Evolutionary conservation across 2,888 invertebrate species (phyloP).

Genomic region (Tinea trinotella): DNA sequence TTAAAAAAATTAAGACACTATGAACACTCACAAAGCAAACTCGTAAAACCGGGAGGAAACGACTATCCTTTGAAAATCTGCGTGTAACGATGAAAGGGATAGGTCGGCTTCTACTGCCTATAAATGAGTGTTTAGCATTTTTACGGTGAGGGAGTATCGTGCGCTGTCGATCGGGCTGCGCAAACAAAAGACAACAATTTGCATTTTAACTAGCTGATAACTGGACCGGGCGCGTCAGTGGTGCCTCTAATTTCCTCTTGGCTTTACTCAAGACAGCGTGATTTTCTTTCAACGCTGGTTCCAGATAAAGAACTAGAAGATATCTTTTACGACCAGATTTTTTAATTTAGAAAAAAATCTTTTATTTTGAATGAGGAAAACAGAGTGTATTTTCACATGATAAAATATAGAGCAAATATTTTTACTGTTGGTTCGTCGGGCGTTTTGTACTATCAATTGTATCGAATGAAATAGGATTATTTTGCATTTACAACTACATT

Average conservation of each 20-base stretch:
- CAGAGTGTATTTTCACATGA: not conserved
- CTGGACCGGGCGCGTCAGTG: slow-evolving; percentile 41
- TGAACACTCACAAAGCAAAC: not conserved
- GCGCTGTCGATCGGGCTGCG: slow-evolving; percentile 40
- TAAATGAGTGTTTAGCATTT: slow-evolving; percentile 59
- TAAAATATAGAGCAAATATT: not conserved
- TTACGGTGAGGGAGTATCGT: slow-evolving; percentile 29
- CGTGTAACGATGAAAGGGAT: slow-evolving; percentile 33
- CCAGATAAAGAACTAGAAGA: slow-evolving; percentile 43
- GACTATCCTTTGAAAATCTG: slow-evolving; percentile 23
- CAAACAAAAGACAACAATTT: slow-evolving; percentile 64
- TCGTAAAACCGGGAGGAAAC: not conserved
- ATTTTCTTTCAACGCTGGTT: slow-evolving; percentile 41
- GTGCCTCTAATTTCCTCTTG: slow-evolving; percentile 45
- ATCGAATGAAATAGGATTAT: not conserved
- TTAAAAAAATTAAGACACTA: not conserved
- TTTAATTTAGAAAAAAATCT: not conserved
- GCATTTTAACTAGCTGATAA: slow-evolving; percentile 67
- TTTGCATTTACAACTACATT: slow-evolving; percentile 8
- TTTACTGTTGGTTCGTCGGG: not conserved
- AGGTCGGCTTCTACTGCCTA: slow-evolving; percentile 38
- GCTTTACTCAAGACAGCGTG: slow-evolving; percentile 40
- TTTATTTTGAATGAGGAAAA: not conserved
- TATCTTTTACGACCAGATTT: slow-evolving; percentile 31
- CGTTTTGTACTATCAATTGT: not conserved